Base-by-base conservation (phyloP, 2,797 vertebrate species). In the Antrozous pallidus region DNA sequence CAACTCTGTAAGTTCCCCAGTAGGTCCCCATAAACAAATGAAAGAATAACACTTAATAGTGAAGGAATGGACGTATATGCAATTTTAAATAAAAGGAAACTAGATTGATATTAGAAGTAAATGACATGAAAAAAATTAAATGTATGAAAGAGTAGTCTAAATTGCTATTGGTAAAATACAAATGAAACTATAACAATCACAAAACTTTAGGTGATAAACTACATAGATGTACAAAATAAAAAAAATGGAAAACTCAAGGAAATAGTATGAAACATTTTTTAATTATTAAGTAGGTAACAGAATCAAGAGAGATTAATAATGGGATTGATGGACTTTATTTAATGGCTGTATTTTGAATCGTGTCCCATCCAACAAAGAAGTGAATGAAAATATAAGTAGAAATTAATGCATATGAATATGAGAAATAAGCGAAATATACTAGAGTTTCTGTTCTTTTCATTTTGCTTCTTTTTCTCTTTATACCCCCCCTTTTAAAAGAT, bases 291-390 rank as follows among this genome's bases (percentile, higher is more conserved):
- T 40, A 58, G 47, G 45, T 90, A 83, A 54, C 1, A 88, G 47
- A 58, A 93, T 65, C 65, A 67, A 79, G 61, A 73, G 3, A 87
- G 80, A 74, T 26, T 54, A 95, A 13, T 87, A 54, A 54, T 40
- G 79, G 20, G 26, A 51, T 78, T 56, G 40, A 71, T 38, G 28
- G 38, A 16, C 18, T 58, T 58, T 58, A 58, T 74, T 78, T 74
- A 92, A 75, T 80, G 58, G 16, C 31, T 85, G 7, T 93, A 84
- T 90, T 96, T 93, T 94, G 82, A 91, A 88, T 88, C 40, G 8
- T 70, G 33, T 75, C 18, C 40, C 83, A 45, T 58, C 4, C n/a
- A 91, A 94, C n/a, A 24, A 87, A 94, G 65, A 94, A 84, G 22
- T 56, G n/a, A 58, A 49, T 28, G 31, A 90, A 82, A 91, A 49